Conservation (phyloP, 2,888 invertebrate genomes). For the Acanthococcus lagerstroemiae region DNA sequence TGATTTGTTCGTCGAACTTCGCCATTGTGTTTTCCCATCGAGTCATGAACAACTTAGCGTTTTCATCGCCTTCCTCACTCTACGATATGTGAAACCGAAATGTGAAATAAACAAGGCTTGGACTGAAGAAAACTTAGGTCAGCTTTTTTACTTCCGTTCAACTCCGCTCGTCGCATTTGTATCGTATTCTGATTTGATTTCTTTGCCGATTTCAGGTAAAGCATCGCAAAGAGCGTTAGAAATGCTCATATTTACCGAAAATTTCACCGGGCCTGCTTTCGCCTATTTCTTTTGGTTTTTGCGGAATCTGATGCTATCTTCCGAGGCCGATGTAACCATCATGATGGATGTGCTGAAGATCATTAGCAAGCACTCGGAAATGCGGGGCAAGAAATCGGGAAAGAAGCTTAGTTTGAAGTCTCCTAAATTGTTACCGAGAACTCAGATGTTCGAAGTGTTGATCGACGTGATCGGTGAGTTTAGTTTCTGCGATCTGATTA, state of each 20-base stretch:
- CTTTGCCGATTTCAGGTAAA: slow-evolving; percentile 29
- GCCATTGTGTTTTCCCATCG: slow-evolving; percentile 47
- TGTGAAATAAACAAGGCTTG: slow-evolving; percentile 69
- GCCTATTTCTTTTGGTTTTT: slow-evolving; percentile 29
- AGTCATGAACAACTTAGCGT: slow-evolving; percentile 17
- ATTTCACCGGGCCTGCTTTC: slow-evolving; percentile 17
- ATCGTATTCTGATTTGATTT: not conserved
- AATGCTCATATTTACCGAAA: slow-evolving; percentile 19
- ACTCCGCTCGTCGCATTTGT: not conserved
- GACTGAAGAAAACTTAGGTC: slow-evolving; percentile 55
- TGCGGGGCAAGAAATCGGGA: slow-evolving; percentile 19
- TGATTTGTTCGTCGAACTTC: slow-evolving; percentile 52
- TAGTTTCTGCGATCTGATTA: no score
- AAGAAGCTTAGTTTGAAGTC: slow-evolving; percentile 48
- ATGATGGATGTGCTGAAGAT: slow-evolving; percentile 21
- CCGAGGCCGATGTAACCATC: slow-evolving; percentile 24
- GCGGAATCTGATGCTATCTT: slow-evolving; percentile 15
- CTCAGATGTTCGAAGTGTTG: slow-evolving; percentile 69
- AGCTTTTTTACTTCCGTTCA: not conserved
- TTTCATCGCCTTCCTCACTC: slow-evolving; percentile 56
- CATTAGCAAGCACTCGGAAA: slow-evolving; percentile 18
- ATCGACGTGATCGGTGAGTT: slow-evolving; percentile 65
- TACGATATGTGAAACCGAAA: slow-evolving; percentile 65
- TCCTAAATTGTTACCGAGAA: slow-evolving; percentile 68
- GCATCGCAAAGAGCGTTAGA: slow-evolving; percentile 34